phyloP scores from a whole-genome alignment of 2,888 invertebrate genomes.

The Agrochola lychnidis region DNA sequence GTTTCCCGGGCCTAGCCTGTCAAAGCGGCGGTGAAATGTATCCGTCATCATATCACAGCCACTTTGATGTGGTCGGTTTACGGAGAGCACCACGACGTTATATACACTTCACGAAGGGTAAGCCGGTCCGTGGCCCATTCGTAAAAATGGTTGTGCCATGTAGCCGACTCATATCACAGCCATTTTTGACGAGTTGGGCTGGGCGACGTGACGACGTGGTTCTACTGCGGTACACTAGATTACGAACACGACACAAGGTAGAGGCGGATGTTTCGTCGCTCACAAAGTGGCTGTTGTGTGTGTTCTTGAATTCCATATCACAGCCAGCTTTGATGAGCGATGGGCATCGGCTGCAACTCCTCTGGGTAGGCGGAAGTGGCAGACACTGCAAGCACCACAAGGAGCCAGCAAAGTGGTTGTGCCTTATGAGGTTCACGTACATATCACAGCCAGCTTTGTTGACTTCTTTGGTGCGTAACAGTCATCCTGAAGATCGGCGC shows the following conservation, averaged over 20 bases:
- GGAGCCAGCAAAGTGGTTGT: conserved; percentile 96
- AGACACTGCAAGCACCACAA: conserved; percentile 27
- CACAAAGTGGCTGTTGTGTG: conserved; percentile 98
- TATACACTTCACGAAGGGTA: conserved; percentile 50
- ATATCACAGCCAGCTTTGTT: conserved; percentile 98
- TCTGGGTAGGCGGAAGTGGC: background rate
- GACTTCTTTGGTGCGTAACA: conserved; percentile 72
- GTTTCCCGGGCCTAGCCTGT: conserved; percentile 92
- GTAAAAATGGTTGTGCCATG: conserved; percentile 96
- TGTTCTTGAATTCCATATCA: conserved; percentile 94
- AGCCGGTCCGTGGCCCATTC: conserved; percentile 88
- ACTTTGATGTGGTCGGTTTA: conserved; percentile 97
- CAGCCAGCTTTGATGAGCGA: conserved; percentile 99
- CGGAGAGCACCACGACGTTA: conserved; percentile 73
- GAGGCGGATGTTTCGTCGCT: conserved; percentile 88
- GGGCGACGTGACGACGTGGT: conserved; percentile 81
- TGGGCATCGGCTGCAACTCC: conserved; percentile 56
- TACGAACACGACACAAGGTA: background rate
- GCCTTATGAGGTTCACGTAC: conserved; percentile 92
- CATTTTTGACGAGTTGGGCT: conserved; percentile 98
- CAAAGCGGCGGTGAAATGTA: conserved; percentile 97
- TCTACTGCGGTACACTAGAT: conserved; percentile 8
- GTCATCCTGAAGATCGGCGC: conserved; percentile 26
- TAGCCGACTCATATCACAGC: conserved; percentile 95
- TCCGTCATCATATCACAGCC: conserved; percentile 97